Conservation (phyloP, 2,888 invertebrate genomes). For the Kryphioiulus occultus region DNA sequence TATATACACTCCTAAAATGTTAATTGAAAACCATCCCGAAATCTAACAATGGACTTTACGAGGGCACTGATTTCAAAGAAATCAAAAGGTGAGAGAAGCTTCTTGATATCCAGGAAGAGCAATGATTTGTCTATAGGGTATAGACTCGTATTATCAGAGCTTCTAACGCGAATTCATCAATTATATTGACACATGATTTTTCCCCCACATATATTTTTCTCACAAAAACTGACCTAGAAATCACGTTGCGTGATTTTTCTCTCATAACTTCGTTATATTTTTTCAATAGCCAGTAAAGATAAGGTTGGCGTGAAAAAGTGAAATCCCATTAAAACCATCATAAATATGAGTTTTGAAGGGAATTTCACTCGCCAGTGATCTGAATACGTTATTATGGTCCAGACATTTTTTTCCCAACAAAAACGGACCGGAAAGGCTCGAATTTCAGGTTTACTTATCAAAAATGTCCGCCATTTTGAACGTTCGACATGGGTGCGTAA, state of each 20-base stretch:
- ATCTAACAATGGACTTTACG: background rate
- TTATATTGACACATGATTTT: background rate
- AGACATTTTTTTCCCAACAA: background rate
- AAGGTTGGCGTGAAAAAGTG: background rate
- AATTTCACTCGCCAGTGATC: background rate
- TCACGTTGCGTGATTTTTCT: background rate
- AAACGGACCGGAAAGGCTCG: background rate
- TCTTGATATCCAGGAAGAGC: background rate
- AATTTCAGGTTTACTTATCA: background rate
- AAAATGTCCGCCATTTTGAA: background rate
- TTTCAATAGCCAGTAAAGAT: background rate
- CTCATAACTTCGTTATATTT: background rate
- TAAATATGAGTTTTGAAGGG: background rate
- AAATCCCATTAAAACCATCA: background rate
- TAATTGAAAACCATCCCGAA: background rate
- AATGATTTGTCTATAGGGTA: background rate
- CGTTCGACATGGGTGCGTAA: constrained; percentile 3
- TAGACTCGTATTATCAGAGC: background rate
- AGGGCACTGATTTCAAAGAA: background rate
- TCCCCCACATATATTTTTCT: background rate
- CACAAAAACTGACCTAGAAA: background rate
- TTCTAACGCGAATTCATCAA: background rate
- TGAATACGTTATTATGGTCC: background rate
- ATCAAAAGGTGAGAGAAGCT: background rate
- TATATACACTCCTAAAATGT: background rate